Conservation (phyloP, 2,888 invertebrate species). For the Trypoxylon attenuatum region DNA sequence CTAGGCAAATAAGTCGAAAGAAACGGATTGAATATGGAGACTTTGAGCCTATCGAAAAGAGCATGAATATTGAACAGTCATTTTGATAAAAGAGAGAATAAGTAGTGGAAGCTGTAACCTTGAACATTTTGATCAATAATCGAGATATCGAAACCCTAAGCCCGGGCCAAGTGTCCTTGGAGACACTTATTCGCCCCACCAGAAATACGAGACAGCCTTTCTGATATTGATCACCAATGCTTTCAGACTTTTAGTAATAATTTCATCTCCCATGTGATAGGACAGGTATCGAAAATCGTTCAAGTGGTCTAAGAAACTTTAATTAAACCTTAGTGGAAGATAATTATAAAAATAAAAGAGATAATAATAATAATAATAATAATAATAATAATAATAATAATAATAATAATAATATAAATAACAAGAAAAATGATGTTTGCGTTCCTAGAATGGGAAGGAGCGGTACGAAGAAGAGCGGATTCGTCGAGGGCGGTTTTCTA, state of each 20-base stretch:
- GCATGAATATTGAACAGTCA: no score
- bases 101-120: constrained; percentile 11
- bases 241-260: constrained; percentile 51
- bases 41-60: no score
- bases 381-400: no score
- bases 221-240: constrained; percentile 22
- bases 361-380: no score
- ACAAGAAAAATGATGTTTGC: constrained; percentile 22
- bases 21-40: no score
- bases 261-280: constrained; percentile 19
- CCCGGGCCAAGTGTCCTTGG: constrained; percentile 34
- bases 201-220: constrained; percentile 12
- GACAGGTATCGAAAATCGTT: background rate
- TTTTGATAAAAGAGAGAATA: no score
- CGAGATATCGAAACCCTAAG: constrained; percentile 34
- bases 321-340: no score
- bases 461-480: constrained; percentile 64
- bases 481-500: constrained; percentile 64
- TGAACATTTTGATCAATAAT: constrained; percentile 25
- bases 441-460: constrained; percentile 73
- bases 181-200: constrained; percentile 45
- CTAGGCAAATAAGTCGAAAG: no score
- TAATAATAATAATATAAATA: no score
- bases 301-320: background rate
- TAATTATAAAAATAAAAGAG: no score